Conservation (phyloP, 2,888 invertebrate genomes). For the Agrotis puta region DNA sequence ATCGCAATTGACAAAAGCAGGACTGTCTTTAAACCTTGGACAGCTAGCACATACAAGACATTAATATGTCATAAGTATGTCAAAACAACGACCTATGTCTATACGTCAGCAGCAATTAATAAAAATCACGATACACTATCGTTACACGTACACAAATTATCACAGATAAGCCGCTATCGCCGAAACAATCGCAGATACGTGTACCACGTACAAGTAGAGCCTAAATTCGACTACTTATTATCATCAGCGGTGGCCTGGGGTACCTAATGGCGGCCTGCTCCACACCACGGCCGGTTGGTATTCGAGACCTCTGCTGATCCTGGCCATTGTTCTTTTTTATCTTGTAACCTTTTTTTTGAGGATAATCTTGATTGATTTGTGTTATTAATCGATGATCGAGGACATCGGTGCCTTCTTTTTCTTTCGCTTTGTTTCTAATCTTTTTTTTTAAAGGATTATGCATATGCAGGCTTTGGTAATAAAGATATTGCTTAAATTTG, state of each 20-base stretch:
- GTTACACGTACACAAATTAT: slow-evolving; percentile 75
- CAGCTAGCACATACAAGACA: background rate
- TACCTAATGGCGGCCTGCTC: slow-evolving; percentile 81
- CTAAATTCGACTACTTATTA: slow-evolving; percentile 79
- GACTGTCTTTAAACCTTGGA: too few relatives aligned
- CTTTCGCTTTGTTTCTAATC: slow-evolving; percentile 13
- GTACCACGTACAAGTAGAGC: slow-evolving; percentile 66
- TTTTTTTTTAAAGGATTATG: slow-evolving; percentile 11
- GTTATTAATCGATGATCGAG: slow-evolving; percentile 81
- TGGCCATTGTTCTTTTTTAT: slow-evolving; percentile 85
- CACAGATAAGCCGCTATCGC: slow-evolving; percentile 81
- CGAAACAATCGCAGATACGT: slow-evolving; percentile 73
- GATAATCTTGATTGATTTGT: slow-evolving; percentile 86
- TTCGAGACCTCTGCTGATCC: slow-evolving; percentile 92
- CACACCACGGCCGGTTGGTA: slow-evolving; percentile 86
- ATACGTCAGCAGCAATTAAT: slow-evolving; percentile 52
- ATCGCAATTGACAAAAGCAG: too few relatives aligned
- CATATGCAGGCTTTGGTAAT: background rate
- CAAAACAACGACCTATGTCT: background rate
- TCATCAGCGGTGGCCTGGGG: slow-evolving; percentile 91
- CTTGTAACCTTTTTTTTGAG: slow-evolving; percentile 80
- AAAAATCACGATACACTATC: slow-evolving; percentile 64
- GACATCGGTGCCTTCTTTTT: slow-evolving; percentile 18
- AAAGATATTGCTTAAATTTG: background rate
- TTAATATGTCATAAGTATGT: slow-evolving; percentile 8